Evolutionary conservation across 2,797 vertebrate species (phyloP), one percentile per base, ranked within the genome.

Genomic region (Oreonectes daqikongensis): DNA sequence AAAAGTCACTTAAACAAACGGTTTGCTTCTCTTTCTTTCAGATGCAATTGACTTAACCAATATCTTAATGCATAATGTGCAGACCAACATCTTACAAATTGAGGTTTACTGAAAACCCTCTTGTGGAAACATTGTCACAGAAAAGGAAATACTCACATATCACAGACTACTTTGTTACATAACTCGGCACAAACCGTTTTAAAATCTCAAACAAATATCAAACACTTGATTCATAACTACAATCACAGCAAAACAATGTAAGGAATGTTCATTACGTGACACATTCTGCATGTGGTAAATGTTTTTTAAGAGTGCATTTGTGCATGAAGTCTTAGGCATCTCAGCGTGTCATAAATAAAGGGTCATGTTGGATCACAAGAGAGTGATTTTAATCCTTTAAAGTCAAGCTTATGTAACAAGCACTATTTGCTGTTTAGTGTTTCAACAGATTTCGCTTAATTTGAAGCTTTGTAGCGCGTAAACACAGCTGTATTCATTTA

Each of bases 321-420:
- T 20, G 46, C 15, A 48, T 48, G 15, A 42, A 60, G 50, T 42
- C 20, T 18, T 12, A 46, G 53, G 30, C 65, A 64, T 63, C 48
- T 22, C 17, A 44, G 70, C 44, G 81, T 82, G 55, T 71, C 61
- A 87, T 8, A 35, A 35, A 35, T 85, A 86, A 89, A 87, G 65
- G 84, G 72, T 75, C 69, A 74, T 78, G 64, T 50, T 77, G 77
- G 74, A 75, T 83, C 71, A 82, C 72, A 83, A 83, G 87, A 84
- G 76, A 82, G 76, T 80, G 28, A 84, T 87, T 82, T 53, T 40
- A 86, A 87, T 35, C 81, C 82, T 59, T 84, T 65, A 75, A 82
- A 86, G 80, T 82, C 79, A 69, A 79, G 72, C 57, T 87, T 85
- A 79, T 78, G 71, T 81, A 87, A 88, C 80, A 75, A 78, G 72